Evolutionary conservation across 2,888 invertebrate species (phyloP).

Genomic region (Laothoe populi): DNA sequence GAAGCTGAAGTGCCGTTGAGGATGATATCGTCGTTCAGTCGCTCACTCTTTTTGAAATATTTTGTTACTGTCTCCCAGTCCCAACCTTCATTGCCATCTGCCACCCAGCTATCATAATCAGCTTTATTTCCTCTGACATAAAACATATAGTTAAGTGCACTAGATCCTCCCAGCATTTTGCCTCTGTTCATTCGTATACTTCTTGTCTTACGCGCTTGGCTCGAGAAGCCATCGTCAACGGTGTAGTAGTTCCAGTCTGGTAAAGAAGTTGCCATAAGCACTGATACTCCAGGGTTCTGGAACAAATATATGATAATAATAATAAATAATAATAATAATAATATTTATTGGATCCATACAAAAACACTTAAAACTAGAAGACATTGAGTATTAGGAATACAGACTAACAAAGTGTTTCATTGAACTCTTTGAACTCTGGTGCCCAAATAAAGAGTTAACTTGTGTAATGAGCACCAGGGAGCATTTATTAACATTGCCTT

Average conservation of each 20-base stretch:
- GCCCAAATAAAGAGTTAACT: too few species aligned
- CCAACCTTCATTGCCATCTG: conserved; percentile 82
- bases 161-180: conserved; percentile 88
- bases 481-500: too few species aligned
- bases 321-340: too few species aligned
- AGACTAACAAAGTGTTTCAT: too few species aligned
- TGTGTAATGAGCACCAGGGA: too few species aligned
- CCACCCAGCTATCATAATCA: conserved; percentile 84
- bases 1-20: conserved; percentile 55
- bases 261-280: conserved; percentile 44
- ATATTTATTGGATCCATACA: too few species aligned
- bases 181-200: conserved; percentile 81
- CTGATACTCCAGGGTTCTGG: conserved; percentile 58
- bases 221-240: conserved; percentile 53
- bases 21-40: conserved; percentile 40
- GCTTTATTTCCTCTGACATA: conserved; percentile 86
- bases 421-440: too few species aligned
- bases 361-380: too few species aligned
- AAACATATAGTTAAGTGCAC: conserved; percentile 87
- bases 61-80: conserved; percentile 51
- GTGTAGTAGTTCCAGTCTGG: conserved; percentile 59
- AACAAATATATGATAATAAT: conserved; percentile 26
- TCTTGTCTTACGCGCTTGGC: conserved; percentile 49
- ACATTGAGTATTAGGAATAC: too few species aligned
- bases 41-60: conserved; percentile 62